phyloP scores from a whole-genome alignment of 2,888 invertebrate genomes.

The Seira sanloemensis region DNA sequence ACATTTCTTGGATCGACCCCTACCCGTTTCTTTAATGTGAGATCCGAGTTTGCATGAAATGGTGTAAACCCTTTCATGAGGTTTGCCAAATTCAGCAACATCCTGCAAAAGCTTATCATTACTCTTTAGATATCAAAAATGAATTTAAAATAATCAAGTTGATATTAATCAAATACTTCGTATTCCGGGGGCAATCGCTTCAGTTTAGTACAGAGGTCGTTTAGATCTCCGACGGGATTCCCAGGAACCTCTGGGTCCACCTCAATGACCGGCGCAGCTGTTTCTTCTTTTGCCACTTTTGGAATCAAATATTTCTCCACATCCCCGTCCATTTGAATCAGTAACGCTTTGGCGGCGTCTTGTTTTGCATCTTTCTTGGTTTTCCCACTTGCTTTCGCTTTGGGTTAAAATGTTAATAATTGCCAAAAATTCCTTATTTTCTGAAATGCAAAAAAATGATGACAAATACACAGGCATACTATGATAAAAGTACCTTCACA shows the following conservation, averaged over 20 bases:
- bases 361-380: slow-evolving; percentile 72
- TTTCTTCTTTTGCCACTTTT: slow-evolving; percentile 48
- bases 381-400: no score
- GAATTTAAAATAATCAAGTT: not conserved
- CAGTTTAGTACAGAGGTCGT: slow-evolving; percentile 68
- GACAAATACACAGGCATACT: no score
- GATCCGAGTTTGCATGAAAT: slow-evolving; percentile 66
- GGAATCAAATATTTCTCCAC: slow-evolving; percentile 64
- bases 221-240: slow-evolving; percentile 72
- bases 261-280: slow-evolving; percentile 37
- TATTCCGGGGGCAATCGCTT: slow-evolving; percentile 69
- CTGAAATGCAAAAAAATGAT: no score
- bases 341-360: slow-evolving; percentile 67
- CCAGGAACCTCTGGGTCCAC: slow-evolving; percentile 69
- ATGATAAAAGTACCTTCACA: slow-evolving; percentile 64
- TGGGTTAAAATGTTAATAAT: no score
- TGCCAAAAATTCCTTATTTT: no score
- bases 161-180: slow-evolving; percentile 49
- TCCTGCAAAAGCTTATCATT: slow-evolving; percentile 56
- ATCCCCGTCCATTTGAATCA: slow-evolving; percentile 64
- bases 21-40: slow-evolving; percentile 66
- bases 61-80: slow-evolving; percentile 68
- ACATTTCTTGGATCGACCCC: slow-evolving; percentile 69
- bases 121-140: not conserved
- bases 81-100: slow-evolving; percentile 63